Evolutionary conservation across 2,888 invertebrate species (phyloP).

Genomic region (Dorcus parallelipipedus): DNA sequence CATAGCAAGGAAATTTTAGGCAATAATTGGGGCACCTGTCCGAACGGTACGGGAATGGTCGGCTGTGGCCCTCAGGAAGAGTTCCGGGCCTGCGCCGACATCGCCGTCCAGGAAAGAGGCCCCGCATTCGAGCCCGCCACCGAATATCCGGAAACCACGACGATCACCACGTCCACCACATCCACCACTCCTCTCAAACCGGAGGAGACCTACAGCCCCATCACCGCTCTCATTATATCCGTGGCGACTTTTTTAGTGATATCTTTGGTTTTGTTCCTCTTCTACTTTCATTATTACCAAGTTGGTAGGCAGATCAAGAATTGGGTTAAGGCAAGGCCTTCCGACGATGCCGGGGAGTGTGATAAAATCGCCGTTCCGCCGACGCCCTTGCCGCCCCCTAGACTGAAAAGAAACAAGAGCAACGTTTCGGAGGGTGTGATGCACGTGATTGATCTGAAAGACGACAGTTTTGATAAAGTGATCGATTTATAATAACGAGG

Average conservation of each 20-base stretch:
- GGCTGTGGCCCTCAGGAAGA: conserved; percentile 89
- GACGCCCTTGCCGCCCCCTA: conserved; percentile 39
- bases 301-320: conserved; percentile 65
- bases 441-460: conserved; percentile 31
- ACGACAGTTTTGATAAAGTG: conserved; percentile 22
- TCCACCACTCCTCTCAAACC: conserved; percentile 22
- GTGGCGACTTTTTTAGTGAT: conserved; percentile 65
- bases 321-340: conserved; percentile 55
- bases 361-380: conserved; percentile 14
- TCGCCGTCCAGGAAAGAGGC: conserved; percentile 61
- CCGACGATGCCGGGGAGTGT: conserved; percentile 12
- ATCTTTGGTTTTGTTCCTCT: conserved; percentile 60
- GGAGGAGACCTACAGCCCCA: conserved; percentile 47
- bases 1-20: conserved; percentile 25
- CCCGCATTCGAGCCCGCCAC: conserved; percentile 39
- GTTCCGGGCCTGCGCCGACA: conserved; percentile 81
- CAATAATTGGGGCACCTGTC: conserved; percentile 78
- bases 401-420: conserved; percentile 28
- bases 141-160: conserved; percentile 43
- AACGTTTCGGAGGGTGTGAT: conserved; percentile 20
- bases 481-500: too few relatives aligned
- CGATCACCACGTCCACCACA: conserved; percentile 29
- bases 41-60: conserved; percentile 70
- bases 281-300: conserved; percentile 75
- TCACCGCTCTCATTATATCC: conserved; percentile 61